Base-by-base conservation (phyloP, 1,140 invertebrate species). In the Eulimnadia texana region DNA sequence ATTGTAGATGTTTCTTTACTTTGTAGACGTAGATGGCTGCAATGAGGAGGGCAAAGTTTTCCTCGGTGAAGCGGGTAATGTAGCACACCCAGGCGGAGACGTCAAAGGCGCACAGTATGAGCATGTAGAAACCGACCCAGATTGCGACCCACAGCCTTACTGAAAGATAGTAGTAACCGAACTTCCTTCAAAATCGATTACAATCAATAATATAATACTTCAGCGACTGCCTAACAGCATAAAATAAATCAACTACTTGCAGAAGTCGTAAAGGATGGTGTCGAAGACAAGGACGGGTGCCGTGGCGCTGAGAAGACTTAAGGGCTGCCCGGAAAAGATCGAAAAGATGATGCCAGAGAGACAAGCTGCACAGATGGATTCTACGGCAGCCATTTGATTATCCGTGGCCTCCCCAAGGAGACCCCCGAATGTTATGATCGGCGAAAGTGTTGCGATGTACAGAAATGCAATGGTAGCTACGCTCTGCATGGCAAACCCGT, bases 21-120 rank as follows among this genome's bases (percentile, higher is more conserved):
- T 99, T 97, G 72, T 92, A 93, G 71, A 99, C 96, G 74, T 99
- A 99, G 70, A 99, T 99, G 65, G 99, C 87, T 1, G 95, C 95
- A 69, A 99, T 99, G 6, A 99, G 77, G 0, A 92, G 93, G 20
- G 96, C 96, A 74, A 99, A 99, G 72, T 95, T 97, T 77, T 99
- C 96, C 77, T 99, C 96, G 0, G 96, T 99, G 72, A 99, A 99
- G 67, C 96, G 84, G 3, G 96, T 99, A 63, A 99, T 98, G 71
- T 94, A 99, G 70, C 93, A 97, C n/a, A 99, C 95, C 60, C 98
- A 79, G 62, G 93, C 92, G 73, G 92, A 95, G 2, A 93, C 90
- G 76, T 99, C 96, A 24, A 96, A 83, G 1, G 94, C 92, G 28
- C 96, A 93, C 68, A 99, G 82, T 22, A 90, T 78, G 11, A 97